These are phyloP conservation scores for Hycleus phaleratus DNA, from an alignment of 1,140 invertebrate genomes.

Conservation along the genomic window DNA sequence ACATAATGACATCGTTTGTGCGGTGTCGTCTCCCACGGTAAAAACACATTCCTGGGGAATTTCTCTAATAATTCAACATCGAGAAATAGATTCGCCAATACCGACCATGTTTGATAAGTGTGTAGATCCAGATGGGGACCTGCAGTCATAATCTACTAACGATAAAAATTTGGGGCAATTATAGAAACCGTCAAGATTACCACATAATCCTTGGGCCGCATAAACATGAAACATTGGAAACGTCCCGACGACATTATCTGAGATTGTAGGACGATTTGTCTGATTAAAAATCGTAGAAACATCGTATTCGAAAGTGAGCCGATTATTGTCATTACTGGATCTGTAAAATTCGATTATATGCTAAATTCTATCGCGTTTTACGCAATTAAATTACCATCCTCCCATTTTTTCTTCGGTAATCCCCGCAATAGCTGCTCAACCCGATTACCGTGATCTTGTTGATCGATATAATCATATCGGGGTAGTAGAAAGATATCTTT, in stretches of 20 bases:
- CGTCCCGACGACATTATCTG: slow-evolving; percentile 26
- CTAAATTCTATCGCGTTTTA: background rate
- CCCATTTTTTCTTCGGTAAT: slow-evolving; percentile 34
- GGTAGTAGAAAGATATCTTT: slow-evolving; percentile 30
- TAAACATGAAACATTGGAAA: slow-evolving; percentile 30
- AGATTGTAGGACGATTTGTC: slow-evolving; percentile 28
- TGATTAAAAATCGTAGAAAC: slow-evolving; percentile 31
- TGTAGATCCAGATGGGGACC: slow-evolving; percentile 19
- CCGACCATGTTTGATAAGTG: slow-evolving; percentile 18
- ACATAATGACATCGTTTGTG: background rate
- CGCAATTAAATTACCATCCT: slow-evolving; percentile 24
- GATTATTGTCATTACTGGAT: slow-evolving; percentile 29
- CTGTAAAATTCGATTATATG: slow-evolving; percentile 15
- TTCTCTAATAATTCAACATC: slow-evolving; percentile 28
- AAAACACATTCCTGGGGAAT: slow-evolving; percentile 30
- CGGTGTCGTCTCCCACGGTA: slow-evolving; percentile 30
- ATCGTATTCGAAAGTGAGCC: slow-evolving; percentile 25
- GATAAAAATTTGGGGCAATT: background rate
- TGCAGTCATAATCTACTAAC: slow-evolving; percentile 24
- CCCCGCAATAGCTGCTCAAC: slow-evolving; percentile 26
- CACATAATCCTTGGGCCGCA: slow-evolving; percentile 26
- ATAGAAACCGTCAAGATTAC: slow-evolving; percentile 18
- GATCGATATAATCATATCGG: slow-evolving; percentile 28
- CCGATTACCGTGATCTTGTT: slow-evolving; percentile 27
- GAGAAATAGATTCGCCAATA: slow-evolving; percentile 31